Evolutionary conservation across 1,140 invertebrate species (phyloP).

Genomic region (Sitodiplosis mosellana): DNA sequence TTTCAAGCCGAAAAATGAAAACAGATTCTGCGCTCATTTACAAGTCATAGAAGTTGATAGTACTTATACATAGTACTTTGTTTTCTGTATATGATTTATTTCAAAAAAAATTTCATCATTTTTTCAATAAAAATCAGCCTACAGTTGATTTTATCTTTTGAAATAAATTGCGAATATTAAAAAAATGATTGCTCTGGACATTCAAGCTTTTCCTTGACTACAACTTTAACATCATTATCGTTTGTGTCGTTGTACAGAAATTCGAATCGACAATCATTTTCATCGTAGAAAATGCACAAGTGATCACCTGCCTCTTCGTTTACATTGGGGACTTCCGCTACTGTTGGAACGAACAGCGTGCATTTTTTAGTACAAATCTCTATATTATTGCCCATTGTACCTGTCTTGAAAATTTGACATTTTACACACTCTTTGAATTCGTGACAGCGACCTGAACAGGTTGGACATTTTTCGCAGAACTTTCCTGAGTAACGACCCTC

Average conservation of each 20-base stretch:
- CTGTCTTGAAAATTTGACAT: constrained; percentile 71
- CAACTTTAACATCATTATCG: constrained; percentile 30
- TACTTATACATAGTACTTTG: no score
- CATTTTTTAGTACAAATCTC: constrained; percentile 37
- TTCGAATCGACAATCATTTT: constrained; percentile 65
- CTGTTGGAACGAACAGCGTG: constrained; percentile 32
- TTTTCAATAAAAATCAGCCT: no score
- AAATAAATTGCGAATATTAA: no score
- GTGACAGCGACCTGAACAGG: constrained; percentile 70
- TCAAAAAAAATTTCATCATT: no score
- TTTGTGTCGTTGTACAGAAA: constrained; percentile 49
- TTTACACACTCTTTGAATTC: constrained; percentile 88
- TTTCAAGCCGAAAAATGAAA: no score
- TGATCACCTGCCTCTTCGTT: constrained; percentile 57
- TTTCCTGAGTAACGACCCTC: constrained; percentile 58
- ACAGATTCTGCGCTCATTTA: no score
- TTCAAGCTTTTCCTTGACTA: constrained; percentile 56
- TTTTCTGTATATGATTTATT: no score
- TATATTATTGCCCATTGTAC: constrained; percentile 38
- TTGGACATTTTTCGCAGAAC: constrained; percentile 88
- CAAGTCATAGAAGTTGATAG: no score
- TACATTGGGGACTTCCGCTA: constrained; percentile 36
- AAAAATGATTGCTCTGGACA: no score
- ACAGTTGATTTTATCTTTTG: no score
- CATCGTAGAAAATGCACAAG: constrained; percentile 59